Evolutionary conservation across 2,888 invertebrate species (phyloP).

Genomic region (Eristalinus sepulchralis): DNA sequence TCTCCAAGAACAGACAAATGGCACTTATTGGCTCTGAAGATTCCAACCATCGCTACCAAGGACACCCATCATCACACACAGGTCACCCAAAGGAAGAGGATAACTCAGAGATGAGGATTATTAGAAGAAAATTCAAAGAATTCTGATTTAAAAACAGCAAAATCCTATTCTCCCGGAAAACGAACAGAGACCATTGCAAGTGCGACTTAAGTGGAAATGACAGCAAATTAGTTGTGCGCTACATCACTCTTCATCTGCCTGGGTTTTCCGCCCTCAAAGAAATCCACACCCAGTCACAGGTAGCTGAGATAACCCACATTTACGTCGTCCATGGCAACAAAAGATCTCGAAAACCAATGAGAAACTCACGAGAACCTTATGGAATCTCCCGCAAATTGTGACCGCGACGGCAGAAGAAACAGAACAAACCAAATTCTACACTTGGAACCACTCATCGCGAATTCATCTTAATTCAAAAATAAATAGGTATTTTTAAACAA

Average conservation of each 20-base stretch:
- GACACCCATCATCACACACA: no score
- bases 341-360: background rate
- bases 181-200: background rate
- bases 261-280: background rate
- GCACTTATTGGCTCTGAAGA: no score
- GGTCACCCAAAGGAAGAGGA: no score
- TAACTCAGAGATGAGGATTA: no score
- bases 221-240: background rate
- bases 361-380: background rate
- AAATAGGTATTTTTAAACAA: slow-evolving; percentile 14
- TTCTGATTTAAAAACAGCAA: background rate
- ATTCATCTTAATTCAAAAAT: slow-evolving; percentile 38
- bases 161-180: background rate
- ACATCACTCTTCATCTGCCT: background rate
- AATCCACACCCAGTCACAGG: background rate
- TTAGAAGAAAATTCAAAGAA: background rate
- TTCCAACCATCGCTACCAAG: no score
- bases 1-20: no score
- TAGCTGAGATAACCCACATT: background rate
- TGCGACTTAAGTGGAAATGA: background rate
- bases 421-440: slow-evolving; percentile 11
- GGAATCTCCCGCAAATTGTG: slow-evolving; percentile 4
- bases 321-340: background rate
- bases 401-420: background rate
- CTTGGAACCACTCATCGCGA: slow-evolving; percentile 20